Percentiles rank a stretch among this genome's conserved stretches.
Conservation (phyloP, 1,140 invertebrate genomes). For the Eriosoma lanigerum region DNA sequence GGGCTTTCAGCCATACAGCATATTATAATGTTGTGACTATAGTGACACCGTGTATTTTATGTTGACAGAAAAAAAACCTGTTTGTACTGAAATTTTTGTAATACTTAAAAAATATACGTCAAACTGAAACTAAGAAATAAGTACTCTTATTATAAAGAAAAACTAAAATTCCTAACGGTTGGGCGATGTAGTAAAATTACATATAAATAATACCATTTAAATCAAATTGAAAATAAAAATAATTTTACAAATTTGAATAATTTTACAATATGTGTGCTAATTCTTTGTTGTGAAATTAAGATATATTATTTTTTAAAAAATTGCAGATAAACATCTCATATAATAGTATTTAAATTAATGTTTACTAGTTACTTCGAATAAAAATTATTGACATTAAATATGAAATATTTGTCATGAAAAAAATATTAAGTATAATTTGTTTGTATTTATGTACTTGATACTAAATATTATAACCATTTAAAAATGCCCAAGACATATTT, state of each 20-base stretch:
- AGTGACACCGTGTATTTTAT: neutral
- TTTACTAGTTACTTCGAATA: neutral
- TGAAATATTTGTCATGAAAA: neutral
- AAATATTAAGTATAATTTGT: neutral
- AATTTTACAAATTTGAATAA: neutral
- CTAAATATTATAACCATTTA: neutral
- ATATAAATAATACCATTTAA: neutral
- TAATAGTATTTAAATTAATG: neutral
- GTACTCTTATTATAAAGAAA: neutral
- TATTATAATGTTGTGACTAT: neutral
- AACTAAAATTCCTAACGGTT: conserved; percentile 12
- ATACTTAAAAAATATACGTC: neutral
- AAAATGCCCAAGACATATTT: neutral
- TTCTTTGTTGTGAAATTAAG: neutral
- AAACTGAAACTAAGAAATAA: neutral
- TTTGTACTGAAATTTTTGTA: conserved; percentile 12
- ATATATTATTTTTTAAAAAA: neutral
- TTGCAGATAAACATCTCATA: too few species aligned
- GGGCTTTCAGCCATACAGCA: too few species aligned
- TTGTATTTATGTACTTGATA: too few species aligned
- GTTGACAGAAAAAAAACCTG: conserved; percentile 17
- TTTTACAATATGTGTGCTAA: too few species aligned
- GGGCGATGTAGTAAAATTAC: neutral
- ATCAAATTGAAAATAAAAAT: neutral
- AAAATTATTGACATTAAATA: neutral